phyloP scores from a whole-genome alignment of 1,140 invertebrate species.

The Phymastichus coffea region DNA sequence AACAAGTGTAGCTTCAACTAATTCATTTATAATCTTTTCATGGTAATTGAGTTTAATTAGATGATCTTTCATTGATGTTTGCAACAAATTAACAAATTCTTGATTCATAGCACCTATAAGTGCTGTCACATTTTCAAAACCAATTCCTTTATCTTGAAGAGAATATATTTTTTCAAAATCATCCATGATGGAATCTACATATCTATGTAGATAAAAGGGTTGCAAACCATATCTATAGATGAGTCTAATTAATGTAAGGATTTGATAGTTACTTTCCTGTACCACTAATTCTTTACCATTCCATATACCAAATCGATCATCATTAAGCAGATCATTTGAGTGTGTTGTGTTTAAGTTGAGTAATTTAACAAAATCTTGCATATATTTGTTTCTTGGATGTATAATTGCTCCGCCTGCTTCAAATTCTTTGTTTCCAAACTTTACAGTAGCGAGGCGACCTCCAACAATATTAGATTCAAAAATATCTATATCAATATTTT shows the following conservation, averaged over 20 bases:
- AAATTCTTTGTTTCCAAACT: constrained; percentile 56
- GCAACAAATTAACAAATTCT: constrained; percentile 55
- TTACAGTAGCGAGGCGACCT: constrained; percentile 60
- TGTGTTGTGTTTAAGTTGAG: constrained; percentile 11
- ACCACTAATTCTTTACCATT: constrained; percentile 60
- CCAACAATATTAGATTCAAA: constrained; percentile 63
- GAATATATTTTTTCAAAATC: constrained; percentile 61
- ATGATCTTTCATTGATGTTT: constrained; percentile 48
- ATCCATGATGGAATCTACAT: constrained; percentile 39
- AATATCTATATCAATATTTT: constrained; percentile 54
- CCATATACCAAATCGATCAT: constrained; percentile 53
- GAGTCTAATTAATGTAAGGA: constrained; percentile 54
- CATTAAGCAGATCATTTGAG: background rate
- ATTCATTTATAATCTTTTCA: constrained; percentile 59
- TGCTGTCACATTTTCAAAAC: constrained; percentile 57
- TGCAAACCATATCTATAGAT: constrained; percentile 63
- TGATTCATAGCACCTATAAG: constrained; percentile 59
- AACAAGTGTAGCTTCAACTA: constrained; percentile 58
- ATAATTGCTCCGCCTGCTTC: constrained; percentile 65
- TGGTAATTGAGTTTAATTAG: constrained; percentile 54
- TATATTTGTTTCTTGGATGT: constrained; percentile 64
- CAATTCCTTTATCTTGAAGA: constrained; percentile 56
- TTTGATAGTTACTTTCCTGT: constrained; percentile 53
- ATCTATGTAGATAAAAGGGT: constrained; percentile 44
- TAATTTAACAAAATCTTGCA: constrained; percentile 59